These are phyloP conservation scores for Eilema sororculum DNA, from an alignment of 2,888 invertebrate species.

Conservation along the genomic window DNA sequence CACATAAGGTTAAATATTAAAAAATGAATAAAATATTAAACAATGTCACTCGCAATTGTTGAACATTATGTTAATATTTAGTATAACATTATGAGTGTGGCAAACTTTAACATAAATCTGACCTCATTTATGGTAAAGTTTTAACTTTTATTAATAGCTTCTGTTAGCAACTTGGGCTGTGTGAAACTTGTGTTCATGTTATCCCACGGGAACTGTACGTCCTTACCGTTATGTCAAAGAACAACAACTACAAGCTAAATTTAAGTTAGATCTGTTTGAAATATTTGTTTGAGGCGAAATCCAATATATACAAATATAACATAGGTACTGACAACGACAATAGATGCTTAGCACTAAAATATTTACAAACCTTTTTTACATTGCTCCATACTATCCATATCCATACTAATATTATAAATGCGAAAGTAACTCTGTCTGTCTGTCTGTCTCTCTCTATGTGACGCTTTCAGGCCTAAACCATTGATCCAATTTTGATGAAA, in stretches of 20 bases:
- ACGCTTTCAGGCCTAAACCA: too few relatives aligned
- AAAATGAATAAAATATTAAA: neutral
- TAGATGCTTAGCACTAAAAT: neutral
- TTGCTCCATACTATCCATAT: too few relatives aligned
- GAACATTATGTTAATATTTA: neutral
- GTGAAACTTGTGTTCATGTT: conserved; percentile 31
- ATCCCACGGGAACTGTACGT: conserved; percentile 38
- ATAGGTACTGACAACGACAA: neutral
- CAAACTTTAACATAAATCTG: neutral
- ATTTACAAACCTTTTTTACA: neutral
- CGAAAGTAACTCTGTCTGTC: too few relatives aligned
- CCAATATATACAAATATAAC: neutral
- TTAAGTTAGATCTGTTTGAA: conserved; percentile 45
- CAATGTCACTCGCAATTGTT: neutral
- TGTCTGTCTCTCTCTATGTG: too few relatives aligned
- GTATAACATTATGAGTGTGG: neutral
- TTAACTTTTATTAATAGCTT: conserved; percentile 33
- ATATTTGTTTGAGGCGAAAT: conserved; percentile 21
- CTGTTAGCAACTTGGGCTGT: conserved; percentile 28
- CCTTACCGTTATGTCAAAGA: conserved; percentile 39
- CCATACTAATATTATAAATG: too few relatives aligned
- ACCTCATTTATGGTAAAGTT: conserved; percentile 21
- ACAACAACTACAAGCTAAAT: conserved; percentile 39
- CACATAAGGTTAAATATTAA: too few relatives aligned
- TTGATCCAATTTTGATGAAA: too few relatives aligned